phyloP scores from a whole-genome alignment of 2,888 invertebrate genomes.

The Alitta virens region DNA sequence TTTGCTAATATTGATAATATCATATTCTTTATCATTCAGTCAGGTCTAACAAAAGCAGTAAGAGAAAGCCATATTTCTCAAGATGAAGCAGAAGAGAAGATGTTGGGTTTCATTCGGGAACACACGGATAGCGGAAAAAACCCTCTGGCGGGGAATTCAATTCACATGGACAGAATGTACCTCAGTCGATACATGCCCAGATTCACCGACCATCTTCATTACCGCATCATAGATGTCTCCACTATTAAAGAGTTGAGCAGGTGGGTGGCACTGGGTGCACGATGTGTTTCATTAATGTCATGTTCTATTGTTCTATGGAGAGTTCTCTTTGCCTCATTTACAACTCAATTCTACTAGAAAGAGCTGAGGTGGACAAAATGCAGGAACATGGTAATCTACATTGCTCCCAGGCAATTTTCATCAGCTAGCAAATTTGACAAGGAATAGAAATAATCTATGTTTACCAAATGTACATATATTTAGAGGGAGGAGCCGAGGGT shows the following conservation, averaged over 20 bases:
- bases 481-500: too few relatives aligned
- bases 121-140: conserved; percentile 65
- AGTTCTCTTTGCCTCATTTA: too few relatives aligned
- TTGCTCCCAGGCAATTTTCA: too few relatives aligned
- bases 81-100: conserved; percentile 68
- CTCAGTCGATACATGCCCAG: conserved; percentile 78
- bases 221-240: conserved; percentile 89
- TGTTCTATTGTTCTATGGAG: too few relatives aligned
- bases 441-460: too few relatives aligned
- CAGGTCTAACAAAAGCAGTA: conserved; percentile 76
- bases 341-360: too few relatives aligned
- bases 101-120: conserved; percentile 71
- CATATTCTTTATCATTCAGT: conserved; percentile 60
- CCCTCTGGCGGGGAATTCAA: conserved; percentile 79
- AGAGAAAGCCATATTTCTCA: conserved; percentile 68
- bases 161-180: conserved; percentile 80
- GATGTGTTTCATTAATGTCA: too few relatives aligned
- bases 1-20: neutral
- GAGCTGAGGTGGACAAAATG: too few relatives aligned
- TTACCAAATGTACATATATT: too few relatives aligned
- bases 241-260: conserved; percentile 77
- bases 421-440: too few relatives aligned
- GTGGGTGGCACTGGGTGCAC: too few relatives aligned
- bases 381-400: too few relatives aligned
- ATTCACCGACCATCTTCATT: conserved; percentile 78